These are phyloP conservation scores for Rousettus madagascariensis DNA, from an alignment of 2,797 vertebrate species.

Conservation along the genomic window DNA sequence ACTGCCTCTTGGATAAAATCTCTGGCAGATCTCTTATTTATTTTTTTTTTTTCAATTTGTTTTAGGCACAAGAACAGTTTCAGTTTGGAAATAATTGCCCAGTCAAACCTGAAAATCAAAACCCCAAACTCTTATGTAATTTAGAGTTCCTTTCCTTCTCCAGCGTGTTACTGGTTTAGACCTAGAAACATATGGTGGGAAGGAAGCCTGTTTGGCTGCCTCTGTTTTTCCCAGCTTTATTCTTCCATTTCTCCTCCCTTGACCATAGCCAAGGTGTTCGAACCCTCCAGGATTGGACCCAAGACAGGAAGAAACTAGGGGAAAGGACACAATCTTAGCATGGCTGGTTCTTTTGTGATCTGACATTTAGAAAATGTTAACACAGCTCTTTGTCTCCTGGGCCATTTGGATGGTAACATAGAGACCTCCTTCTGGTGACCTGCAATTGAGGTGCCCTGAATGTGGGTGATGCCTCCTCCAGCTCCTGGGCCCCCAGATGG, in stretches of 20 bases:
- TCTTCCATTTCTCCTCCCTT: not conserved
- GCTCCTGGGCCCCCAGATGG: not conserved
- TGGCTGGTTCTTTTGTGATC: not conserved
- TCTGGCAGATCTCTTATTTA: not conserved
- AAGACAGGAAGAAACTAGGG: not conserved
- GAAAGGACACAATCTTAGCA: not conserved
- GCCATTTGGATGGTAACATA: not conserved
- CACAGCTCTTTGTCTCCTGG: not conserved
- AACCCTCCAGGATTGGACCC: not conserved
- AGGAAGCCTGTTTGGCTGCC: fast-evolving
- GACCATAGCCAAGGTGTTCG: not conserved
- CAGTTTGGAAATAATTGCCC: not conserved
- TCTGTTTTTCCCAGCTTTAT: not conserved
- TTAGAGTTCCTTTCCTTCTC: not conserved
- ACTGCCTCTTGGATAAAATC: not conserved
- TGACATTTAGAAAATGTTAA: not conserved
- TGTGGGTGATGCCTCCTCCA: not conserved
- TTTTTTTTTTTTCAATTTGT: not conserved
- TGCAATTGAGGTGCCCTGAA: not conserved
- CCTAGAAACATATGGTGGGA: not conserved
- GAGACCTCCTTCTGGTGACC: not conserved
- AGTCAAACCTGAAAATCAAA: constrained; percentile 39
- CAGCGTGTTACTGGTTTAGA: not conserved
- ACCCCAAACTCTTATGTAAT: not conserved
- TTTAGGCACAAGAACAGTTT: constrained; percentile 2